Evolutionary conservation across 1,140 invertebrate genomes (phyloP).

Genomic region (Drosophila cardini): DNA sequence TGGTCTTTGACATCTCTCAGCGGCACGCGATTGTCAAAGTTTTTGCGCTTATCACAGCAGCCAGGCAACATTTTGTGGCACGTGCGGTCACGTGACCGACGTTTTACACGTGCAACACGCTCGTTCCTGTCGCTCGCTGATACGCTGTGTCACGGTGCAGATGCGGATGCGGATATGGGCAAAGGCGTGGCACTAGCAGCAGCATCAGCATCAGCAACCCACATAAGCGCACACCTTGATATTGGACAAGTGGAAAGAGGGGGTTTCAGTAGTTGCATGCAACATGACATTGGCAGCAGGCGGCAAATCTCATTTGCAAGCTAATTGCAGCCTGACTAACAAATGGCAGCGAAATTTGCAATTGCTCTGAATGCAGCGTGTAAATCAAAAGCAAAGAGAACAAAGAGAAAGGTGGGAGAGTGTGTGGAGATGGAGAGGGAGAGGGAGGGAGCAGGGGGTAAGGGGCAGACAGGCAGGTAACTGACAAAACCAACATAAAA

Average conservation of each 20-base stretch:
- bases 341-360: conserved; percentile 47
- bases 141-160: conserved; percentile 44
- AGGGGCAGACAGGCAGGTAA: background rate
- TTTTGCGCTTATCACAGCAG: conserved; percentile 74
- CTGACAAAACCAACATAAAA: conserved; percentile 56
- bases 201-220: background rate
- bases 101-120: conserved; percentile 65
- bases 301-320: conserved; percentile 67
- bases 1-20: conserved; percentile 73
- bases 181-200: conserved; percentile 57
- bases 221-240: conserved; percentile 19
- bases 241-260: conserved; percentile 30
- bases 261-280: background rate
- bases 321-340: conserved; percentile 65
- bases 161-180: conserved; percentile 15
- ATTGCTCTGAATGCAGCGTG: conserved; percentile 18
- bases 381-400: conserved; percentile 24
- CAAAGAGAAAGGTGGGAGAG: background rate
- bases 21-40: conserved; percentile 63
- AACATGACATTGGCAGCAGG: conserved; percentile 6
- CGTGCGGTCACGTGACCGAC: conserved; percentile 75
- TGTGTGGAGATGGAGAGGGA: background rate
- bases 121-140: conserved; percentile 12
- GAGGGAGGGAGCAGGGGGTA: background rate
- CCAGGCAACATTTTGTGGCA: conserved; percentile 36